Conservation (phyloP, 2,888 invertebrate genomes). For the Drosophila ustulata region DNA sequence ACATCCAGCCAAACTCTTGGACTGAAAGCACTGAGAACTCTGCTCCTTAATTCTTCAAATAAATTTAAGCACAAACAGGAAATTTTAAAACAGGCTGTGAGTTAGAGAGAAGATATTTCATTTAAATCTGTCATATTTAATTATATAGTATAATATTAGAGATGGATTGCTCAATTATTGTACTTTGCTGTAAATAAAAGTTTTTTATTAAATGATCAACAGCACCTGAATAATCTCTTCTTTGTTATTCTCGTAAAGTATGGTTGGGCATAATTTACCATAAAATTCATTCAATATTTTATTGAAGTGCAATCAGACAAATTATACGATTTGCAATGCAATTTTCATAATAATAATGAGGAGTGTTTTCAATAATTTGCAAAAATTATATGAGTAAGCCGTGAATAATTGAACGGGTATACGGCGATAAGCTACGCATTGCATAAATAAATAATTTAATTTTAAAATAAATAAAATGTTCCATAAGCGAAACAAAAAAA, state of each 20-base stretch:
- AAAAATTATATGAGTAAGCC: background rate
- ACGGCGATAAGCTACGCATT: background rate
- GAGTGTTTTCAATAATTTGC: background rate
- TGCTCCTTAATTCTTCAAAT: too few relatives aligned
- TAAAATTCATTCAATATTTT: background rate
- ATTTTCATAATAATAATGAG: constrained; percentile 1
- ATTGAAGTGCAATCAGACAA: constrained; percentile 9
- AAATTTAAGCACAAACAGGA: too few relatives aligned
- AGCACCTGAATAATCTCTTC: background rate
- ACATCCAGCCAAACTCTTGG: too few relatives aligned
- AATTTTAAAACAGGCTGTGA: too few relatives aligned
- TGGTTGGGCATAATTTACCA: background rate
- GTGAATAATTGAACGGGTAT: background rate
- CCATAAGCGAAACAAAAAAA: background rate
- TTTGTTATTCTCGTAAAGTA: background rate
- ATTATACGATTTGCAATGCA: background rate
- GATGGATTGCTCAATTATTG: background rate
- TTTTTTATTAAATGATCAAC: background rate
- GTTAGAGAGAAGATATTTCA: too few relatives aligned
- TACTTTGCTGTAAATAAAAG: too few relatives aligned
- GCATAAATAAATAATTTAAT: background rate
- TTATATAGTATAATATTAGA: too few relatives aligned
- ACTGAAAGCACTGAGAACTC: too few relatives aligned
- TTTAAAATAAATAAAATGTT: too few relatives aligned
- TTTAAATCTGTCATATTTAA: too few relatives aligned